These are phyloP conservation scores for Macropis europaea DNA, from an alignment of 2,888 invertebrate species.

Conservation along the genomic window DNA sequence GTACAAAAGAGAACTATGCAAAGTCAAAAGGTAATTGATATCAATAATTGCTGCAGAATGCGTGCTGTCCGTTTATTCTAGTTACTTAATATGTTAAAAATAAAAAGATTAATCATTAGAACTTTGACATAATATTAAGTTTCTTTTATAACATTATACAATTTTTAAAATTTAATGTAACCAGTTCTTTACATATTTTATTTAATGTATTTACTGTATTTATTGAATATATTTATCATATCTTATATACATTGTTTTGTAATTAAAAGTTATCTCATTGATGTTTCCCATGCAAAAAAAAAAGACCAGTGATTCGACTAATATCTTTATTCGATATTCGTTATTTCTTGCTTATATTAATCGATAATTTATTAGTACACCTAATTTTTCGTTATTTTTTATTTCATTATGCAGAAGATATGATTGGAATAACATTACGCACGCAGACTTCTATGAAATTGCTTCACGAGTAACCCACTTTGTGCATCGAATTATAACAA, in stretches of 20 bases:
- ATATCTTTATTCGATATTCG: not conserved
- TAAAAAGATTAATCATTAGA: conserved; percentile 33
- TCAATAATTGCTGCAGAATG: not conserved
- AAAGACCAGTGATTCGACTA: not conserved
- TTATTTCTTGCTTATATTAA: not conserved
- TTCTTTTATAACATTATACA: conserved; percentile 6
- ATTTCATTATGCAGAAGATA: conserved; percentile 69
- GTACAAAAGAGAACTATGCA: not conserved
- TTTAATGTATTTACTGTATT: conserved; percentile 5
- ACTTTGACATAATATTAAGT: not conserved
- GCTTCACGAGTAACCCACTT: conserved; percentile 63
- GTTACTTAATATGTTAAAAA: conserved; percentile 14
- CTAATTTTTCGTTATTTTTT: conserved; percentile 62
- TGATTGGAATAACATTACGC: conserved; percentile 68
- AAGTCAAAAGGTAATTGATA: not conserved
- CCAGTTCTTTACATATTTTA: not conserved
- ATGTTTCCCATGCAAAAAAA: not conserved
- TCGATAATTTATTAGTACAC: conserved; percentile 21
- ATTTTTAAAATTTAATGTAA: conserved; percentile 4
- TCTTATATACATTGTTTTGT: not conserved
- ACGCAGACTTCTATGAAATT: conserved; percentile 68
- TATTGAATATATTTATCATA: conserved; percentile 2
- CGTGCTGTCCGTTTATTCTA: not conserved
- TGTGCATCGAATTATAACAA: conserved; percentile 29
- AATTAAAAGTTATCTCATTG: not conserved